phyloP scores from a whole-genome alignment of 2,113 vertebrate species.

The Plecturocebus donacophilus region DNA sequence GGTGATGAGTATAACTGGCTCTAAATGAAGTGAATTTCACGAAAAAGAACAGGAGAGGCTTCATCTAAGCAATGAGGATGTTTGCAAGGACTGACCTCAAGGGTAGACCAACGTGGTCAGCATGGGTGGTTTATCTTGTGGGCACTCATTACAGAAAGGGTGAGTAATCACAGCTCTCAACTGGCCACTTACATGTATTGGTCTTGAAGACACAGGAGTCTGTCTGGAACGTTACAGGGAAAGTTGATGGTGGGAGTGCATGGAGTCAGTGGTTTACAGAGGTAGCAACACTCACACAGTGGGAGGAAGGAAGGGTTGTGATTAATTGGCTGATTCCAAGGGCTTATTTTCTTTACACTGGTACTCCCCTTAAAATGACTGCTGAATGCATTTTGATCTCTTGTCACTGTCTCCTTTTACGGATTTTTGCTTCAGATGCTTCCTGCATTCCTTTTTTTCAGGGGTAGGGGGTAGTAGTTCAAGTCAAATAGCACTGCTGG shows the following conservation, averaged over 20 bases:
- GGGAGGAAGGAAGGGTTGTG: not conserved
- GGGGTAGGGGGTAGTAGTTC: not conserved
- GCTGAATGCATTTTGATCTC: not conserved
- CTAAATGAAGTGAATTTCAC: not conserved
- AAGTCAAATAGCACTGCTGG: not conserved
- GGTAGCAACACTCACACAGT: rapidly evolving
- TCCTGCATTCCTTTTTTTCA: not conserved
- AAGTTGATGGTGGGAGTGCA: not conserved
- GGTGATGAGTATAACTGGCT: not conserved
- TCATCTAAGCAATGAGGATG: not conserved
- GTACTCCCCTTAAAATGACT: not conserved
- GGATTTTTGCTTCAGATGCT: not conserved
- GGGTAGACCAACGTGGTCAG: not conserved
- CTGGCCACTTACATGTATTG: not conserved
- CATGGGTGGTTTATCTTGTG: not conserved
- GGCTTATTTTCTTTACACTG: not conserved
- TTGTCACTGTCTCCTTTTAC: not conserved
- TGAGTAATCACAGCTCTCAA: conserved; percentile 7
- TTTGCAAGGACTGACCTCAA: not conserved
- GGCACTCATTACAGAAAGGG: not conserved
- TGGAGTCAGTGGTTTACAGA: not conserved
- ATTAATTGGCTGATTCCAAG: conserved; percentile 7
- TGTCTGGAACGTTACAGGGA: conserved; percentile 22
- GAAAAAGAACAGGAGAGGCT: not conserved
- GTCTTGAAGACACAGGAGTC: conserved; percentile 6